These are phyloP conservation scores for Drosophila mojavensis DNA, from an alignment of 1,140 invertebrate species.

Conservation along the genomic window DNA sequence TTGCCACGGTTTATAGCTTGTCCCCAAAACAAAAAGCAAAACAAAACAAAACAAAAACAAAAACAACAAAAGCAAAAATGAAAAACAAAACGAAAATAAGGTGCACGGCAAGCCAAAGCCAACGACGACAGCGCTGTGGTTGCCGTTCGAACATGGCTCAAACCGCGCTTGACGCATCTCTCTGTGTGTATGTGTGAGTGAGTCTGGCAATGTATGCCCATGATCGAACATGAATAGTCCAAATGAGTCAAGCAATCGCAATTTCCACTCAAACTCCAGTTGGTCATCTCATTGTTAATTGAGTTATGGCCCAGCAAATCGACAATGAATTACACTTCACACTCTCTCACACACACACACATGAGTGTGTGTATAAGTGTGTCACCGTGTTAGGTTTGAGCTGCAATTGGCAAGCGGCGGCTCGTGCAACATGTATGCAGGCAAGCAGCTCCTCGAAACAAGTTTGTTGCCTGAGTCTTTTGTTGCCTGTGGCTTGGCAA, in stretches of 20 bases:
- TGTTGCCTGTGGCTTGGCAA: slow-evolving; percentile 34
- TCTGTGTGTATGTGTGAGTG: background rate
- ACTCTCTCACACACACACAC: background rate
- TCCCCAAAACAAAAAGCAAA: slow-evolving; percentile 64
- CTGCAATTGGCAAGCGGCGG: slow-evolving; percentile 11
- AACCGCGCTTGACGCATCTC: slow-evolving; percentile 37
- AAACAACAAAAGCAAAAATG: slow-evolving; percentile 46
- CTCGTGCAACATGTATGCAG: slow-evolving; percentile 22
- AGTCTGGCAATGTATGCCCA: slow-evolving; percentile 1
- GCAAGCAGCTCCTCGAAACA: slow-evolving; percentile 23
- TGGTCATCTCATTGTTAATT: slow-evolving; percentile 64
- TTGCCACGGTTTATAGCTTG: slow-evolving; percentile 83
- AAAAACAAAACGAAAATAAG: slow-evolving; percentile 33
- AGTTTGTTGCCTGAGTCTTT: slow-evolving; percentile 73
- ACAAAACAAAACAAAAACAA: slow-evolving; percentile 32
- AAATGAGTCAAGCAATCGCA: slow-evolving; percentile 11
- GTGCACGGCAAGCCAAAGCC: slow-evolving; percentile 19
- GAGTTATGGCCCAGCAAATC: slow-evolving; percentile 44
- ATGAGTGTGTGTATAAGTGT: slow-evolving; percentile 63
- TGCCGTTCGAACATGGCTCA: slow-evolving; percentile 59
- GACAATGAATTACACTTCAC: slow-evolving; percentile 30
- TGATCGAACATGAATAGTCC: slow-evolving; percentile 2
- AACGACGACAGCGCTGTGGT: slow-evolving; percentile 39
- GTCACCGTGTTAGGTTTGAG: slow-evolving; percentile 59
- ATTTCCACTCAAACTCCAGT: slow-evolving; percentile 37